Evolutionary conservation across 2,113 vertebrate genomes (phyloP).

Genomic region (Delphinus delphis): DNA sequence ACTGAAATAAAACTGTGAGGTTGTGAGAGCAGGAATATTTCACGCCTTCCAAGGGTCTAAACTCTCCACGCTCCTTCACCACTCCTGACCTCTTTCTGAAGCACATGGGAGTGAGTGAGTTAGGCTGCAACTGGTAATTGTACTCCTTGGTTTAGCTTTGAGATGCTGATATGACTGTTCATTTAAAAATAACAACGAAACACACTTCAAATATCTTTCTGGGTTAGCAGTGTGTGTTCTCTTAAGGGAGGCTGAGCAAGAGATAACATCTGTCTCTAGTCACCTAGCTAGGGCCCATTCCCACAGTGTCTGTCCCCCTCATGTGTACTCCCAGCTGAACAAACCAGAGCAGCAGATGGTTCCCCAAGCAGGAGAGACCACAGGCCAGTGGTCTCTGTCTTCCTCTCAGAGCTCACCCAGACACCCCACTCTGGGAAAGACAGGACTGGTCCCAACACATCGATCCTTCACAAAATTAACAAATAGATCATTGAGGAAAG

Average conservation of each 20-base stretch:
- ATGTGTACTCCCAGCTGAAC: background rate
- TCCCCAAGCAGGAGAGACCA: background rate
- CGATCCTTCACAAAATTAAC: background rate
- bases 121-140: background rate
- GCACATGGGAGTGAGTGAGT: background rate
- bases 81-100: background rate
- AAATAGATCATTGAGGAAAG: background rate
- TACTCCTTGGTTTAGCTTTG: background rate
- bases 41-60: background rate
- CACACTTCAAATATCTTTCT: background rate
- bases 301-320: background rate
- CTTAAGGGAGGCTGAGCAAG: background rate
- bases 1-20: background rate
- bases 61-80: background rate
- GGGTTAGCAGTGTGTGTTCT: background rate
- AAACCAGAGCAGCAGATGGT: background rate
- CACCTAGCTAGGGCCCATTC: accelerated
- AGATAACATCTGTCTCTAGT: background rate
- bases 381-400: background rate
- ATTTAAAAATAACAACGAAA: background rate
- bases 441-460: background rate
- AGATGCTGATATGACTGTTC: background rate
- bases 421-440: background rate
- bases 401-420: background rate
- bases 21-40: background rate